Conservation (phyloP, 2,113 vertebrate species). For the Okapia johnstoni region DNA sequence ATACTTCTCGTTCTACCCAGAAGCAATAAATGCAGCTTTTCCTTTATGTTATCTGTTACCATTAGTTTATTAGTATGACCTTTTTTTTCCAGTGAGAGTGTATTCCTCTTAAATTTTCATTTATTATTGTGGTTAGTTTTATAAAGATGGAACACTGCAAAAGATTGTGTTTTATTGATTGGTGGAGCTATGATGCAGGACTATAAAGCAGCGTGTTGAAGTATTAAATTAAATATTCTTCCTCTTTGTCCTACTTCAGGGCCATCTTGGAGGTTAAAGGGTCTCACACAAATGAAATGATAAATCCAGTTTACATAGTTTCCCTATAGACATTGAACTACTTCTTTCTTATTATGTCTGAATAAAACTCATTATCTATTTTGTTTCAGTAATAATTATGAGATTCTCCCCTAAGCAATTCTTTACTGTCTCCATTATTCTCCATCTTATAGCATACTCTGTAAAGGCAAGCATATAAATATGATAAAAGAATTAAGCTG, state of each 20-base stretch:
- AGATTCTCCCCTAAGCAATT: conserved; percentile 75
- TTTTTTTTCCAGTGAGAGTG: conserved; percentile 53
- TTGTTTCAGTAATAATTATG: conserved; percentile 84
- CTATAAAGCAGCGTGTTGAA: conserved; percentile 68
- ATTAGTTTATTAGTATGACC: conserved; percentile 71
- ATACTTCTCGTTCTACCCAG: conserved; percentile 27
- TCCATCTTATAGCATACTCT: conserved; percentile 75
- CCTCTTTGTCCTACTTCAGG: conserved; percentile 61
- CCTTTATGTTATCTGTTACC: conserved; percentile 51
- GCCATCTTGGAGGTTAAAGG: conserved; percentile 70
- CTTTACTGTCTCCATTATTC: conserved; percentile 72
- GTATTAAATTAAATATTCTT: conserved; percentile 74
- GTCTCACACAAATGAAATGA: conserved; percentile 75
- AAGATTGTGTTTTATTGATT: conserved; percentile 72
- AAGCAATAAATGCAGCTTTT: conserved; percentile 7
- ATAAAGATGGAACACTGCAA: conserved; percentile 73
- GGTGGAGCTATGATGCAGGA: conserved; percentile 63
- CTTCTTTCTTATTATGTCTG: conserved; percentile 68
- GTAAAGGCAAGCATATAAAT: conserved; percentile 81
- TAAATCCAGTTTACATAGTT: conserved; percentile 68
- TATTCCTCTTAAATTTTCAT: conserved; percentile 74
- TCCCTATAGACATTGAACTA: conserved; percentile 60
- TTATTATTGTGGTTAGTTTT: conserved; percentile 73
- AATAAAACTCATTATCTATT: conserved; percentile 82
- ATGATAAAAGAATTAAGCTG: conserved; percentile 86